Conservation (phyloP, 2,797 vertebrate genomes). For the Galago senegalensis region DNA sequence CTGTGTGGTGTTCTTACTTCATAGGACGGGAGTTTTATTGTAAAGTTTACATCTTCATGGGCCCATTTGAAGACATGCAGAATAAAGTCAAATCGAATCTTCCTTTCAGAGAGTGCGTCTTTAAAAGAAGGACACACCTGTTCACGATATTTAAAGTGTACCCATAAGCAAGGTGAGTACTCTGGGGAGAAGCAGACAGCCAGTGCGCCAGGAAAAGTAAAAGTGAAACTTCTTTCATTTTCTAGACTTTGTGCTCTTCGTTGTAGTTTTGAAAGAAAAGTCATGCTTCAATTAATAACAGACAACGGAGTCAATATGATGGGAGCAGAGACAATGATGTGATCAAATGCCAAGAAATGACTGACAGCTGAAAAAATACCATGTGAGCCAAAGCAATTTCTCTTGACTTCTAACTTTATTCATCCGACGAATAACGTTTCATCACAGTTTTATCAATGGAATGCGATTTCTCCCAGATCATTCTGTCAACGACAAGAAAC, state of each 20-base stretch:
- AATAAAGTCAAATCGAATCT: slow-evolving; percentile 36
- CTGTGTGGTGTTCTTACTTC: not conserved
- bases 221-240: slow-evolving; percentile 70
- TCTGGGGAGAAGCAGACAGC: not conserved
- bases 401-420: slow-evolving; percentile 84
- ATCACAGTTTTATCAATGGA: slow-evolving; percentile 89
- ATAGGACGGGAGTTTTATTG: slow-evolving; percentile 25
- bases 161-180: not conserved
- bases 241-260: slow-evolving; percentile 60
- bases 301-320: slow-evolving; percentile 81
- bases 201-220: slow-evolving; percentile 44
- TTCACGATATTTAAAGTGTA: slow-evolving; percentile 43
- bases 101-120: not conserved
- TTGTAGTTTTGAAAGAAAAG: slow-evolving; percentile 79
- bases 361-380: slow-evolving; percentile 84
- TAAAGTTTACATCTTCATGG: slow-evolving; percentile 18
- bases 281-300: slow-evolving; percentile 85
- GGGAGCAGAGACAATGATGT: slow-evolving; percentile 71
- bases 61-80: slow-evolving; percentile 14
- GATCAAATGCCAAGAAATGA: slow-evolving; percentile 84
- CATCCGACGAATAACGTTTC: slow-evolving; percentile 86
- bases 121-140: slow-evolving; percentile 50
- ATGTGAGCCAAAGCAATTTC: slow-evolving; percentile 86
- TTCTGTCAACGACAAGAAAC: slow-evolving; percentile 86
- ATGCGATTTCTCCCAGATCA: slow-evolving; percentile 86